Conservation (phyloP, 2,797 vertebrate genomes). For the Apodemus agrarius region DNA sequence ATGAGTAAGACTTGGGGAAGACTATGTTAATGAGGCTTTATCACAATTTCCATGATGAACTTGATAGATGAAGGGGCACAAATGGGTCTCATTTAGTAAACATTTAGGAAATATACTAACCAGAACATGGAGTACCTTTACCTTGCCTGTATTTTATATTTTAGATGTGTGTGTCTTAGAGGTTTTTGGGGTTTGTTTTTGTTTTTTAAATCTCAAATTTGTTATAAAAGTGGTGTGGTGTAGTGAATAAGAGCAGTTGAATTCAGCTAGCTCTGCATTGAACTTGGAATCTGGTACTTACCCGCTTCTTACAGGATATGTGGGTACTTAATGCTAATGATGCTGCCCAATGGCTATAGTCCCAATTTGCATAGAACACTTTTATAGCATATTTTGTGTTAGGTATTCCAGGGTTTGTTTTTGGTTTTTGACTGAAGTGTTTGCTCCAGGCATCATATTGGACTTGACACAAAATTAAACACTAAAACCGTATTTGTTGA, state of each 20-base stretch:
- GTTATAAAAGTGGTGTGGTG: background rate
- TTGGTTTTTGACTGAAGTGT: background rate
- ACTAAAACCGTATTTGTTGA: accelerated
- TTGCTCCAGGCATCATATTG: background rate
- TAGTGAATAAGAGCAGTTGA: background rate
- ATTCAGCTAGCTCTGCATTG: background rate
- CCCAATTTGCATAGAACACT: background rate
- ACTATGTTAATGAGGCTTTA: background rate
- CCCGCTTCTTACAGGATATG: background rate
- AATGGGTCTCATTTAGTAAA: background rate
- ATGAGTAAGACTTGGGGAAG: background rate
- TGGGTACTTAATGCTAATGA: background rate
- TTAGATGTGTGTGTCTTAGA: background rate
- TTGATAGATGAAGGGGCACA: background rate
- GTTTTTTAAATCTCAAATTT: background rate
- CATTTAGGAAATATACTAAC: background rate
- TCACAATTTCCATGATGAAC: background rate
- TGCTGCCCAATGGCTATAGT: background rate
- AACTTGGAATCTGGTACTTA: background rate
- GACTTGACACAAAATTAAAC: background rate
- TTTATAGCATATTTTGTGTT: background rate
- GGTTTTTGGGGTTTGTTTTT: no score
- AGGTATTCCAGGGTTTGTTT: background rate
- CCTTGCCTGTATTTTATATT: background rate
- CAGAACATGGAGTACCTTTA: background rate